Evolutionary conservation across 1,140 invertebrate species (phyloP).

Genomic region (Ceratoteleas bidentatus): DNA sequence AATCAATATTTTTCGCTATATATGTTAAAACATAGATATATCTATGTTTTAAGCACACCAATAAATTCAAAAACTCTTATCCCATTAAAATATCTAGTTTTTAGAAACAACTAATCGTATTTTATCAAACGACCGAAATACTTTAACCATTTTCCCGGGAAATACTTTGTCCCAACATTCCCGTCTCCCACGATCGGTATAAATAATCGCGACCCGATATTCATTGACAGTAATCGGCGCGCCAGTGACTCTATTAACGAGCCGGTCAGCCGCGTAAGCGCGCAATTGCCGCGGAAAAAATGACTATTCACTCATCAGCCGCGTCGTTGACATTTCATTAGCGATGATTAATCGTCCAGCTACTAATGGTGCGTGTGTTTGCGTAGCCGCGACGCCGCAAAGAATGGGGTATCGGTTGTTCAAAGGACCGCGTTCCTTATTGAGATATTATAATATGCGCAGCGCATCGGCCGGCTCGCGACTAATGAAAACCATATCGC

Average conservation of each 20-base stretch:
- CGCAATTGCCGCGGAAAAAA: constrained; percentile 52
- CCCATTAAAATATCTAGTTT: no score
- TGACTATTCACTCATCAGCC: constrained; percentile 51
- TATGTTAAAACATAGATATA: no score
- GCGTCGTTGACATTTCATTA: constrained; percentile 62
- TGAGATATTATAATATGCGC: constrained; percentile 46
- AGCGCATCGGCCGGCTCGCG: background rate
- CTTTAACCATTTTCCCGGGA: no score
- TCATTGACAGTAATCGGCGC: constrained; percentile 59
- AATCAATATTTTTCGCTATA: no score
- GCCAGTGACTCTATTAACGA: constrained; percentile 45
- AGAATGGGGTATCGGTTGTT: constrained; percentile 20
- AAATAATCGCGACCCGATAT: constrained; percentile 44
- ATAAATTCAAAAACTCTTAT: no score
- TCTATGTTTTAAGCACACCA: no score
- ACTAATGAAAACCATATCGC: constrained; percentile 43
- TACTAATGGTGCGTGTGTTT: constrained; percentile 42
- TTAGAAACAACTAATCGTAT: no score
- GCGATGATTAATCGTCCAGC: constrained; percentile 52
- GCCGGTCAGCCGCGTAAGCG: constrained; percentile 40
- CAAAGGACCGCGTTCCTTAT: constrained; percentile 17
- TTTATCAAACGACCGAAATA: no score
- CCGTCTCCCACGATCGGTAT: constrained; percentile 3
- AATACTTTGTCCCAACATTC: no score
- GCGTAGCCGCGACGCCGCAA: constrained; percentile 24